These are phyloP conservation scores for Chrysogorgia sp. DNA, from an alignment of 92 coral and sea anemone genomes.

Conservation along the genomic window DNA sequence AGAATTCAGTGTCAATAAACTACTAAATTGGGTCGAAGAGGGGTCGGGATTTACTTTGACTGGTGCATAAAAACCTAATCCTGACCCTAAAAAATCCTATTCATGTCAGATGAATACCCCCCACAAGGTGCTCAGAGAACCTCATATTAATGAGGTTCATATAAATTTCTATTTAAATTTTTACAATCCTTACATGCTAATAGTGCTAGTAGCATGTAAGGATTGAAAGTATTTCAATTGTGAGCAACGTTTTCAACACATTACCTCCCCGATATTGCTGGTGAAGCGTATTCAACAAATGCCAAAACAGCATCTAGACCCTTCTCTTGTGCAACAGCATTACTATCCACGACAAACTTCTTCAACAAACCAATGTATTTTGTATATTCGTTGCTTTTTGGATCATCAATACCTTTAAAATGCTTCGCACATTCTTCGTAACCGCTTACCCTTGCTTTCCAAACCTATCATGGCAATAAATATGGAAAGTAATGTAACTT, in stretches of 20 bases:
- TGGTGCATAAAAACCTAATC: no score
- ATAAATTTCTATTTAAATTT: no score
- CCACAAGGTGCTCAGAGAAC: no score
- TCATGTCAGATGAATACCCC: no score
- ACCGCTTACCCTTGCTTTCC: conserved; percentile 98
- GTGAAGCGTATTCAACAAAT: conserved; percentile 87
- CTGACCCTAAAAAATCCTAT: no score
- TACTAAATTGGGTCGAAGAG: no score
- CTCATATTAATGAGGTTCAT: no score
- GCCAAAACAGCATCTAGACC: conserved; percentile 91
- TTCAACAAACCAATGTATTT: conserved; percentile 85
- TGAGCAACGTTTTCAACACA: neutral
- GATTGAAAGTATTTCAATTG: neutral
- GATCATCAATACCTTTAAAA: conserved; percentile 72
- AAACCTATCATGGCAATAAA: conserved; percentile 62
- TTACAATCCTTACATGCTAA: no score
- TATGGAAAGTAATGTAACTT: neutral
- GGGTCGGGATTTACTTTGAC: no score
- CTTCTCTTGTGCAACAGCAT: conserved; percentile 98
- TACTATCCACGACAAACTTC: conserved; percentile 93
- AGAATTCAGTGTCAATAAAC: no score
- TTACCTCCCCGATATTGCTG: conserved; percentile 94
- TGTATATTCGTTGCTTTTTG: conserved; percentile 81
- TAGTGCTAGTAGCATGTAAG: no score
- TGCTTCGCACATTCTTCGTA: conserved; percentile 85